Evolutionary conservation across 2,797 vertebrate genomes (phyloP).

Genomic region (Onychomys arenicola): DNA sequence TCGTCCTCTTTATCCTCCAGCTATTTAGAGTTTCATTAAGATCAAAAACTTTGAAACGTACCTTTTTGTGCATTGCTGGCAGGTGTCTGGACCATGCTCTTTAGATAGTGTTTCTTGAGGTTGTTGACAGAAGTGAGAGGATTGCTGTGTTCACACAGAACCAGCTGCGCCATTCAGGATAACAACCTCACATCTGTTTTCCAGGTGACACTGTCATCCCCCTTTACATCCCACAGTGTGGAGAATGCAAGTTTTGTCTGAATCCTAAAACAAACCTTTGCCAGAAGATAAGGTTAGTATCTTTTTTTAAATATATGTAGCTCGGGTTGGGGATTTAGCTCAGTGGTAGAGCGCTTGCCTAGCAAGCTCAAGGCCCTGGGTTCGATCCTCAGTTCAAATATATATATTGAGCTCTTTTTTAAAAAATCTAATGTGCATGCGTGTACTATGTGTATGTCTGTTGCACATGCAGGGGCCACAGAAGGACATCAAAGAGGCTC

Average conservation of each 20-base stretch:
- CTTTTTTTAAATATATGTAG: background rate
- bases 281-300: slow-evolving; percentile 96
- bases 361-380: too few species aligned
- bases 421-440: background rate
- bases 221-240: slow-evolving; percentile 96
- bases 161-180: background rate
- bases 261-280: slow-evolving; percentile 99
- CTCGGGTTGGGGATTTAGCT: too few species aligned
- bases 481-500: background rate
- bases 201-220: slow-evolving; percentile 96
- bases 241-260: slow-evolving; percentile 98
- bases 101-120: background rate
- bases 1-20: background rate
- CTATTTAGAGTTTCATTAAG: slow-evolving; percentile 16
- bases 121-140: background rate
- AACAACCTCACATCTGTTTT: slow-evolving; percentile 59
- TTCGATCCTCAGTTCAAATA: too few species aligned
- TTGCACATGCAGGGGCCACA: background rate
- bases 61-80: background rate
- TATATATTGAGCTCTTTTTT: too few species aligned
- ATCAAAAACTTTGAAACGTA: background rate
- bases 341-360: too few species aligned
- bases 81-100: background rate
- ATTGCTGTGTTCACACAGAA: background rate
- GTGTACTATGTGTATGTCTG: background rate